Evolutionary conservation across 1,140 invertebrate species (phyloP), one percentile per base, ranked within the genome.

Genomic region (Epicauta chinensis): DNA sequence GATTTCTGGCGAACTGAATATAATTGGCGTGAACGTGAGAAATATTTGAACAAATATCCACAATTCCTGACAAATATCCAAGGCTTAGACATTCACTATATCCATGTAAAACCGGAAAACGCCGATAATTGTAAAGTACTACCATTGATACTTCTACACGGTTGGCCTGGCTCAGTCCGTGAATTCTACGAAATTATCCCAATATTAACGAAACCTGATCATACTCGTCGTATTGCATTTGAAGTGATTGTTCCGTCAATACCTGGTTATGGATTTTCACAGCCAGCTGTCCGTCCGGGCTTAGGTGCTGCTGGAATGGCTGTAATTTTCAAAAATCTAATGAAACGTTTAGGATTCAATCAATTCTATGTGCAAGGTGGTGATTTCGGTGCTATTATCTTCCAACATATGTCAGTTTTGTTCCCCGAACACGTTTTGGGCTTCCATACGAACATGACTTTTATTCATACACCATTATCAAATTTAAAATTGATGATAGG

Each of bases 111-210:
- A 56, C 77, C 78, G 62, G 74, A 79, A 72, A 73, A 76, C 2
- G 55, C 66, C 60, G 55, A 67, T 12, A 16, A 54, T 6, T 29
- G 39, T 11, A 74, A 74, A 66, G 76, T 91, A 1, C 55, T 86
- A 2, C 88, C 89, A 0, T 39, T 93, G 15, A 60, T 95, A 0
- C 17, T 96, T 1, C 61, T 91, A 2, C 92, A 97, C 63, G 93
- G 93, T 14, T 97, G 92, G 93, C 93, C 93, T 2, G 91, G 92
- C 16, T 89, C 87, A 0, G 76, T 94, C 2, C 73, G 86, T 6
- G 90, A 96, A 68, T 95, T 93, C 67, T 87, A 89, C 58, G 84
- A 91, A 63, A 74, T 91, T 0, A 83, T 92, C 48, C 89, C 88
- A 0, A 23, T 86, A 17, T 91, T 64, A 1, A 86, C 78, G 0